Evolutionary conservation across 2,113 vertebrate genomes (phyloP).

Genomic region (Cygnus atratus): DNA sequence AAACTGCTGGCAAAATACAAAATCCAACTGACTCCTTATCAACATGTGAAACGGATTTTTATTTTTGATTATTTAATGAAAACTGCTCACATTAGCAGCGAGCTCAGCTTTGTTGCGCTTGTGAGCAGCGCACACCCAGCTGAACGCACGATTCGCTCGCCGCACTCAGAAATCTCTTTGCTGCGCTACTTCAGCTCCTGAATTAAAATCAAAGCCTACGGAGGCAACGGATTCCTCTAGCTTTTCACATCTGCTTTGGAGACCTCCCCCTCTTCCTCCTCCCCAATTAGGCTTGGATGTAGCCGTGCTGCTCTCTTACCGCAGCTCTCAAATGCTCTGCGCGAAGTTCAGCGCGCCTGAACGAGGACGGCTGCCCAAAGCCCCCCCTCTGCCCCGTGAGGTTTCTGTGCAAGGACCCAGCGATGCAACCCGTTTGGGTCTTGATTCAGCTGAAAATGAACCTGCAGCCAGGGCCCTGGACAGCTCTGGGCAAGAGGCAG

Average conservation of each 20-base stretch:
- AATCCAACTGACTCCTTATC: background rate
- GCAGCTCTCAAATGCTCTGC: background rate
- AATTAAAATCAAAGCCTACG: accelerated
- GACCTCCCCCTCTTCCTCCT: background rate
- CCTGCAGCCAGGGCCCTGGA: background rate
- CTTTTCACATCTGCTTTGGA: background rate
- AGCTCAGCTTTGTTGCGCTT: background rate
- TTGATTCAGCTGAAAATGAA: background rate
- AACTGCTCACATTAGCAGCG: constrained; percentile 19
- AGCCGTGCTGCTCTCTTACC: background rate
- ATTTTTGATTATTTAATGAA: constrained; percentile 64
- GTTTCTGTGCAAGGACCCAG: accelerated
- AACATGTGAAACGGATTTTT: constrained; percentile 49
- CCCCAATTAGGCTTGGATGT: background rate
- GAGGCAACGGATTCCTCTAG: background rate
- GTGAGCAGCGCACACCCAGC: background rate
- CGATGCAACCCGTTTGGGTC: background rate
- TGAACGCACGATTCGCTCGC: background rate
- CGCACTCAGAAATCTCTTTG: background rate
- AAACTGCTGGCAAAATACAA: background rate
- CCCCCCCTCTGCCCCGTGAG: accelerated
- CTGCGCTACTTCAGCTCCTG: background rate
- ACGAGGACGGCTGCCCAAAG: background rate
- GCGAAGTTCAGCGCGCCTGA: accelerated
- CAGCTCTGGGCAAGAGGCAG: background rate